Conservation (phyloP, 2,888 invertebrate species). For the Torymus aiolomorphi region DNA sequence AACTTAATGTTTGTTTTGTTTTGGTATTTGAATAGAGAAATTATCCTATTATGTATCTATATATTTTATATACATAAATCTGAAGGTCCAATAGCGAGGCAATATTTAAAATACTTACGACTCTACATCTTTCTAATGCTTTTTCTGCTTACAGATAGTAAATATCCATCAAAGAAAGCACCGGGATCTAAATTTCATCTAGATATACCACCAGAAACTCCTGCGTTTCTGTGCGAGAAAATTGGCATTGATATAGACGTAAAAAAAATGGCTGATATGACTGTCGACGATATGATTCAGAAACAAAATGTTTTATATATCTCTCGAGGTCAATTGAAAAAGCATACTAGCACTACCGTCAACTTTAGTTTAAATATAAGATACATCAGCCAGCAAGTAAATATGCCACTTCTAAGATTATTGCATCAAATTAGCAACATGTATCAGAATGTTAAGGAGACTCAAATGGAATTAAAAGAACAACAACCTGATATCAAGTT, state of each 20-base stretch:
- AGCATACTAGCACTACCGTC: conserved; percentile 93
- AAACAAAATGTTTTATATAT: conserved; percentile 91
- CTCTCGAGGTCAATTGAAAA: conserved; percentile 90
- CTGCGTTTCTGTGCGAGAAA: conserved; percentile 94
- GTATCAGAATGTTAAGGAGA: conserved; percentile 98
- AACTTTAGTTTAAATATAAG: conserved; percentile 92
- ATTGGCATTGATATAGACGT: conserved; percentile 93
- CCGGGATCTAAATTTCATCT: conserved; percentile 75
- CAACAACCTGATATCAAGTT: conserved; percentile 78
- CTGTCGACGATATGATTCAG: conserved; percentile 89
- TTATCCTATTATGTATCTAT: no score
- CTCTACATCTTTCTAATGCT: background rate
- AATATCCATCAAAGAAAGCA: conserved; percentile 70
- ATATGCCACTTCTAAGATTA: conserved; percentile 94
- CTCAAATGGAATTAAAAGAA: conserved; percentile 91
- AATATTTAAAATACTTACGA: no score
- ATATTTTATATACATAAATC: no score
- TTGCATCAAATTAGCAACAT: conserved; percentile 97
- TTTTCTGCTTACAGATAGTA: conserved; percentile 69
- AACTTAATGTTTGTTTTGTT: no score
- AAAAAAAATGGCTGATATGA: conserved; percentile 92
- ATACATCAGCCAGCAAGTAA: conserved; percentile 95
- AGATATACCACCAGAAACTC: conserved; percentile 84
- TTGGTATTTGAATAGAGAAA: no score
- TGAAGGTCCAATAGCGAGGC: no score